phyloP scores from a whole-genome alignment of 2,888 invertebrate species.

The Drosophila yooni region DNA sequence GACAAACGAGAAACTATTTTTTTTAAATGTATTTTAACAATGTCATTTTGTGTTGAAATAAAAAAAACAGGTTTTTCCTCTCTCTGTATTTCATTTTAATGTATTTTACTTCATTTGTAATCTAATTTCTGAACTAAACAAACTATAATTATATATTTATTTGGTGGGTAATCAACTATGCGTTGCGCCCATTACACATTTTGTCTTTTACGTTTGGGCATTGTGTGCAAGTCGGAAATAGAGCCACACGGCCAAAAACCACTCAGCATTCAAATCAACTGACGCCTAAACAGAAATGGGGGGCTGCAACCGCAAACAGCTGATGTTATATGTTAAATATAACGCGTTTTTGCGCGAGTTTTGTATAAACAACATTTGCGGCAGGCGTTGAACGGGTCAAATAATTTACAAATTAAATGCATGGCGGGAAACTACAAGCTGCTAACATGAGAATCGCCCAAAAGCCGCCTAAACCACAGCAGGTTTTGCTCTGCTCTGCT shows the following conservation, averaged over 20 bases:
- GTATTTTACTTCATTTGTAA: not conserved
- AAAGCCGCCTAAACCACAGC: conserved; percentile 10
- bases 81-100: not conserved
- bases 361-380: conserved; percentile 52
- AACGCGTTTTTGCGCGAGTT: conserved; percentile 49
- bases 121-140: not conserved
- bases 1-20: not conserved
- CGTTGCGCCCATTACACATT: conserved; percentile 15
- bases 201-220: conserved; percentile 12
- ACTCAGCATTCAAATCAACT: conserved; percentile 26
- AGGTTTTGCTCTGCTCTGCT: not conserved
- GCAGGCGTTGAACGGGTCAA: conserved; percentile 40
- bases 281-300: conserved; percentile 7
- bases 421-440: conserved; percentile 27
- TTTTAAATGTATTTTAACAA: not conserved
- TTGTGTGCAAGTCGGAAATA: conserved; percentile 32
- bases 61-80: accelerated
- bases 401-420: conserved; percentile 52
- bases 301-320: conserved; percentile 35
- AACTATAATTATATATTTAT: conserved; percentile 21
- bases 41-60: not conserved
- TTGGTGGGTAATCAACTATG: conserved; percentile 22
- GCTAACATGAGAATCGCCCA: conserved; percentile 1
- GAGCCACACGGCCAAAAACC: conserved; percentile 33
- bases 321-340: conserved; percentile 55